These are phyloP conservation scores for Diaprepes abbreviatus DNA, from an alignment of 2,888 invertebrate genomes.

Conservation along the genomic window DNA sequence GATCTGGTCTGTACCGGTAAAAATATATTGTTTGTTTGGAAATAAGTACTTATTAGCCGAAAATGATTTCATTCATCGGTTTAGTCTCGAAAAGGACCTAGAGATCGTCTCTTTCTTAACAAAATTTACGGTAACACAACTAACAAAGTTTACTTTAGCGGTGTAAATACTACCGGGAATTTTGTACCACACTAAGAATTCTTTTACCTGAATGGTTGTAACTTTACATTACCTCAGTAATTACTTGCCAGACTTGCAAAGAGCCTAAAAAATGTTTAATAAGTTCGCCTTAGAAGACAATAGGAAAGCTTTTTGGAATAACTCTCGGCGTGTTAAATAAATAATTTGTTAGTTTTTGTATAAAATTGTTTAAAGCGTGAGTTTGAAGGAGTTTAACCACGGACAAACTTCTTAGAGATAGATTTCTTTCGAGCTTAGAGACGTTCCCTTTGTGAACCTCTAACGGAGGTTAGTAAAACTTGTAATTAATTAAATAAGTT, in stretches of 20 bases:
- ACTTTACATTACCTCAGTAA: conserved; percentile 1
- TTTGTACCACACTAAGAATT: no score
- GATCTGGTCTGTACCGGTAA: no score
- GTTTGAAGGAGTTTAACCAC: conserved; percentile 42
- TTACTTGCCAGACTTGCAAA: neutral
- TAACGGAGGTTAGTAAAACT: conserved; percentile 48
- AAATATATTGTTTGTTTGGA: no score
- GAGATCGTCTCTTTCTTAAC: no score
- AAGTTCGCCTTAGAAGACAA: neutral
- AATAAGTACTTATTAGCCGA: no score
- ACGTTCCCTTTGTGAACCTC: conserved; percentile 41
- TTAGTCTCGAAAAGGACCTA: no score
- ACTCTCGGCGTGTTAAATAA: conserved; percentile 9
- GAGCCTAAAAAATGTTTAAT: conserved; percentile 3
- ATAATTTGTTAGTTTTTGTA: conserved; percentile 38
- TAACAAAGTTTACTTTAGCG: no score
- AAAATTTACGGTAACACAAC: no score
- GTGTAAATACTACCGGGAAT: no score
- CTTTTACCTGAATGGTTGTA: neutral
- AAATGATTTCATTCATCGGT: no score
- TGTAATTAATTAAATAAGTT: conserved; percentile 51
- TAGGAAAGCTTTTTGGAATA: conserved; percentile 17
- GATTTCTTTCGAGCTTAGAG: conserved; percentile 37
- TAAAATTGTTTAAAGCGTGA: conserved; percentile 29
- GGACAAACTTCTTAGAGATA: conserved; percentile 39